Conservation (phyloP, 2,888 invertebrate genomes). For the Xylophagus ater region DNA sequence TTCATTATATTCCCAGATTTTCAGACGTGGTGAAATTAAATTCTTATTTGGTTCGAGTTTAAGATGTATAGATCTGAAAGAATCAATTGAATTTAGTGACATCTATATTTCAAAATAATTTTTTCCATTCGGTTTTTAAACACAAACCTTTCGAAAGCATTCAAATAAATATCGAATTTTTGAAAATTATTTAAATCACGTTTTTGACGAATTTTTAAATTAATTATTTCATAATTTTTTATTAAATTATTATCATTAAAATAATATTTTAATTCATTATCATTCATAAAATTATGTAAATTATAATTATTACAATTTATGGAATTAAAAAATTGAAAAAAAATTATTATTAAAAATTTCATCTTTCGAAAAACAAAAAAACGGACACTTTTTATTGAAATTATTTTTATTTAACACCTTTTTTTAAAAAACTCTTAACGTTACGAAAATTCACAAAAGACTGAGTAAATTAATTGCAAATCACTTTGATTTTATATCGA, state of each 20-base stretch:
- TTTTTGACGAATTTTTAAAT: constrained; percentile 42
- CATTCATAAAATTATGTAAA: constrained; percentile 15
- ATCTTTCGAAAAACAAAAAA: too few relatives aligned
- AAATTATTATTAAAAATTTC: neutral
- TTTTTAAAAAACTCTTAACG: too few relatives aligned
- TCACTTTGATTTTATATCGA: too few relatives aligned
- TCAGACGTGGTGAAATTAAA: constrained; percentile 49
- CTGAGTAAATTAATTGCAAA: too few relatives aligned
- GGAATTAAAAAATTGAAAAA: neutral
- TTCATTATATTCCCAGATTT: constrained; percentile 44
- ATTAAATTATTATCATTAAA: constrained; percentile 32
- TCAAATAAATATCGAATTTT: neutral
- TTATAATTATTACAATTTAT: constrained; percentile 3
- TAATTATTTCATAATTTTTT: constrained; percentile 49
- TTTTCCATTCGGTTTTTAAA: constrained; percentile 1
- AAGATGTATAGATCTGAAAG: constrained; percentile 44
- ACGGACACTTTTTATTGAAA: too few relatives aligned
- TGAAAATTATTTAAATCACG: constrained; percentile 24
- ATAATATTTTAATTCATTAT: constrained; percentile 35
- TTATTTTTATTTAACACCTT: too few relatives aligned
- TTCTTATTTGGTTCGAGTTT: constrained; percentile 51
- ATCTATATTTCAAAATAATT: neutral
- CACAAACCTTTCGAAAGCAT: constrained; percentile 10
- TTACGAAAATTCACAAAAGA: too few relatives aligned
- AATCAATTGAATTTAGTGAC: too few relatives aligned